Evolutionary conservation across 2,113 vertebrate genomes (phyloP).

Genomic region (Piaya cayana): DNA sequence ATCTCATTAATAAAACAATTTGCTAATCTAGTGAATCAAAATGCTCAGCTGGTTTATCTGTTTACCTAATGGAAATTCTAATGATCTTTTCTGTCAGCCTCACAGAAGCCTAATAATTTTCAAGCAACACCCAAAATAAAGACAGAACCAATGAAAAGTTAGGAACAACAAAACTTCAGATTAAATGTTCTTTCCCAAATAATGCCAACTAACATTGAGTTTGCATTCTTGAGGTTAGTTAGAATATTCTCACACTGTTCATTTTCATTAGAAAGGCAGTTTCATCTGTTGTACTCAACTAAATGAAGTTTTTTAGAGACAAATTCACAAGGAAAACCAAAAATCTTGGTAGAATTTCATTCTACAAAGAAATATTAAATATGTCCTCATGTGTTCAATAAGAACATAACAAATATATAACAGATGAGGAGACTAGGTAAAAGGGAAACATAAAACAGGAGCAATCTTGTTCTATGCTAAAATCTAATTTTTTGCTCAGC

Average conservation of each 20-base stretch:
- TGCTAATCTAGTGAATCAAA: conserved; percentile 61
- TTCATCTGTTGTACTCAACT: neutral
- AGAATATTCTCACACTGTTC: neutral
- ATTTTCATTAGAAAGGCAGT: neutral
- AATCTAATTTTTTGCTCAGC: neutral
- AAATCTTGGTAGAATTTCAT: neutral
- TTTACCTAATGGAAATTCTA: conserved; percentile 48
- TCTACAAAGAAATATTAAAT: neutral
- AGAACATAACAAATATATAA: neutral
- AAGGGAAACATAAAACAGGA: neutral
- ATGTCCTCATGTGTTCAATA: neutral
- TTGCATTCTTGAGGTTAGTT: neutral
- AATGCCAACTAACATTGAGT: neutral
- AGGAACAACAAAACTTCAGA: neutral
- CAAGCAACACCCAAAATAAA: conserved; percentile 6
- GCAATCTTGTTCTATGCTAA: neutral
- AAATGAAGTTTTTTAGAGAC: neutral
- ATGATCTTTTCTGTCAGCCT: conserved; percentile 30
- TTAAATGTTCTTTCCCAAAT: neutral
- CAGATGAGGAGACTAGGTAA: neutral
- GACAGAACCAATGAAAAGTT: neutral
- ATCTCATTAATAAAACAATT: conserved; percentile 54
- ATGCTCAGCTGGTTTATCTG: conserved; percentile 42
- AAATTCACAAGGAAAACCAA: too few species aligned
- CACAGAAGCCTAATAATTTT: neutral